Percentiles rank a stretch among this genome's conserved stretches.
These are phyloP conservation scores for Equus quagga DNA, from an alignment of 2,113 vertebrate genomes.

Conservation along the genomic window DNA sequence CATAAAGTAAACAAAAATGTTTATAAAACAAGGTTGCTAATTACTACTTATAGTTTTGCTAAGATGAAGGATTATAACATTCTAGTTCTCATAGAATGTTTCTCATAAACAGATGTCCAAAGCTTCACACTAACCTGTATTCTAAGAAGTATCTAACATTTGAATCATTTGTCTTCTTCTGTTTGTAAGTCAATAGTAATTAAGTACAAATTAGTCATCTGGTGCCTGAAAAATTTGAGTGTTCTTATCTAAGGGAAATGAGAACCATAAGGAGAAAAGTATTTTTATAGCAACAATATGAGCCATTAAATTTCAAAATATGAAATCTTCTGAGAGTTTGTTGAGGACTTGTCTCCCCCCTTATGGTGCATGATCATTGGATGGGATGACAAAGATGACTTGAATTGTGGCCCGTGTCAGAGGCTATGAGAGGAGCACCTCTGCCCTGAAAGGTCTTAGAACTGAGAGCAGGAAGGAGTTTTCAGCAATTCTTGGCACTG, in stretches of 20 bases:
- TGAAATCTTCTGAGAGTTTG: neutral
- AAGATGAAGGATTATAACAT: conserved; percentile 81
- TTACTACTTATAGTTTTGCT: conserved; percentile 80
- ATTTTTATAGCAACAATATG: neutral
- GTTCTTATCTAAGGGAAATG: conserved; percentile 72
- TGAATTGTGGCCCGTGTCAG: neutral
- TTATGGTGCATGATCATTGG: neutral
- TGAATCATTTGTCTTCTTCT: conserved; percentile 80
- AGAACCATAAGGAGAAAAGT: neutral
- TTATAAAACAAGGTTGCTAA: conserved; percentile 78
- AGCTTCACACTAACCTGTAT: conserved; percentile 82
- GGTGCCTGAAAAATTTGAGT: conserved; percentile 71
- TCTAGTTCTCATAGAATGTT: conserved; percentile 75
- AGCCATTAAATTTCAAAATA: neutral
- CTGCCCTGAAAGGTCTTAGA: neutral
- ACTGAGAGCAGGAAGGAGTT: neutral
- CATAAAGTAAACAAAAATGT: conserved; percentile 18
- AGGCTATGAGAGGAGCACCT: neutral
- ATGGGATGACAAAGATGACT: neutral
- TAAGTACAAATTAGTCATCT: conserved; percentile 82
- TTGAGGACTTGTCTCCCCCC: neutral
- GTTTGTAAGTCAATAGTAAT: conserved; percentile 77
- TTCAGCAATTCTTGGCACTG: neutral
- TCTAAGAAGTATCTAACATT: conserved; percentile 76
- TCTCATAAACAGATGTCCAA: conserved; percentile 83